Conservation (phyloP, 2,113 vertebrate genomes). For the Ameiurus melas region DNA sequence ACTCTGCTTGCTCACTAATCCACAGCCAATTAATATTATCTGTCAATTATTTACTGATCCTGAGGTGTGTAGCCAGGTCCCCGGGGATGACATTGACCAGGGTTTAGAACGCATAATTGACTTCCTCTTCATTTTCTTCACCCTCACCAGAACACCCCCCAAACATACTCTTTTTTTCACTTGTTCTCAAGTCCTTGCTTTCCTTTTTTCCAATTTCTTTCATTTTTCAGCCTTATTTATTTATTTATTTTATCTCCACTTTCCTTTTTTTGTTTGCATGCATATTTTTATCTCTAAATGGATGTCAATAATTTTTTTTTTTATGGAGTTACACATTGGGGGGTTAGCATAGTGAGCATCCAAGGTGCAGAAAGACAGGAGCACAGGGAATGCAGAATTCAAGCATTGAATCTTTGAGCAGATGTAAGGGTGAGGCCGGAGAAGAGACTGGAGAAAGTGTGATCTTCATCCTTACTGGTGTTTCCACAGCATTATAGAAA, state of each 20-base stretch:
- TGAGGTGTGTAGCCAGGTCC: slow-evolving; percentile 98
- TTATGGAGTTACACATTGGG: slow-evolving; percentile 31
- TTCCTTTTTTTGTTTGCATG: slow-evolving; percentile 68
- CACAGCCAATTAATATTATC: slow-evolving; percentile 99
- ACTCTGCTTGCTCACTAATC: slow-evolving; percentile 99
- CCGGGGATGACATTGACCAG: slow-evolving; percentile 95
- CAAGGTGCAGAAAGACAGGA: background rate
- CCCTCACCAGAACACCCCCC: slow-evolving; percentile 24
- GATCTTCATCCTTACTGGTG: no score
- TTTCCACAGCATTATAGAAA: no score
- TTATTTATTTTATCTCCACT: slow-evolving; percentile 26
- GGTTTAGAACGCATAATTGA: slow-evolving; percentile 99
- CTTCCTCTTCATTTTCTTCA: slow-evolving; percentile 68
- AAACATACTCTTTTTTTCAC: slow-evolving; percentile 49
- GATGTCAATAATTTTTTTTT: slow-evolving; percentile 51
- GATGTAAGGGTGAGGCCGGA: no score
- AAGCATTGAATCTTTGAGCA: background rate
- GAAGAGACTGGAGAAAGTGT: no score
- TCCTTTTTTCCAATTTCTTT: slow-evolving; percentile 48
- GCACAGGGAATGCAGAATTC: background rate
- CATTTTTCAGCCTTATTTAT: slow-evolving; percentile 51
- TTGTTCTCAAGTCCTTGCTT: slow-evolving; percentile 51
- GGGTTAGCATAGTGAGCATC: slow-evolving; percentile 33
- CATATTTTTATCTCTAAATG: slow-evolving; percentile 70
- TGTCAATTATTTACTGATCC: slow-evolving; percentile 99